These are phyloP conservation scores for Hemicentrotus pulcherrimus DNA, from an alignment of 35 echinoderm and acorn worm species.

Conservation along the genomic window DNA sequence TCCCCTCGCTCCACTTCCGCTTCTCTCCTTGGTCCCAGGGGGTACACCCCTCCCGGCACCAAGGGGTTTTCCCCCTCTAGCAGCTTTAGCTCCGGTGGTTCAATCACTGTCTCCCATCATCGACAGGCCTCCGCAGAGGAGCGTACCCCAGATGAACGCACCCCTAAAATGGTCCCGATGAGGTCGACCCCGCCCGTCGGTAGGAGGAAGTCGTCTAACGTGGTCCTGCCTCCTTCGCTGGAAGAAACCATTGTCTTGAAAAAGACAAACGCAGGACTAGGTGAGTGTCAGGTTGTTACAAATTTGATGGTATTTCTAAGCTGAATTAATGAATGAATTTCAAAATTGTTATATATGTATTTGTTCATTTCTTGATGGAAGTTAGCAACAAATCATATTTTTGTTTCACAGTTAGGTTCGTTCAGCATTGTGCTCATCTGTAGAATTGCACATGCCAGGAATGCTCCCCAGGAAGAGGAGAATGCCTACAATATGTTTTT, in stretches of 20 bases:
- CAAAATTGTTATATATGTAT: too few species aligned
- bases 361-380: too few species aligned
- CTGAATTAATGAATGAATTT: too few species aligned
- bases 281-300: slow-evolving; percentile 46
- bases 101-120: slow-evolving; percentile 25
- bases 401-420: neutral
- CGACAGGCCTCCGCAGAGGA: neutral
- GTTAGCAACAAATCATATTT: too few species aligned
- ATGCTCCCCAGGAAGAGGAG: too few species aligned
- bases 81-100: neutral
- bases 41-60: neutral
- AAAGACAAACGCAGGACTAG: slow-evolving; percentile 77
- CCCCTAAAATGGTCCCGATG: neutral
- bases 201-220: slow-evolving; percentile 38
- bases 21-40: neutral
- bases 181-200: neutral
- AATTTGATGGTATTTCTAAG: too few species aligned
- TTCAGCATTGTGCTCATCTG: neutral
- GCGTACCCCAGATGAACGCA: neutral
- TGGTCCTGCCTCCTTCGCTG: slow-evolving; percentile 61
- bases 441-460: too few species aligned
- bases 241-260: slow-evolving; percentile 81
- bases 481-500: too few species aligned
- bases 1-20: neutral
- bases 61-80: neutral